Base-by-base conservation (phyloP, 2,888 invertebrate species). In the Dynastes tityus region DNA sequence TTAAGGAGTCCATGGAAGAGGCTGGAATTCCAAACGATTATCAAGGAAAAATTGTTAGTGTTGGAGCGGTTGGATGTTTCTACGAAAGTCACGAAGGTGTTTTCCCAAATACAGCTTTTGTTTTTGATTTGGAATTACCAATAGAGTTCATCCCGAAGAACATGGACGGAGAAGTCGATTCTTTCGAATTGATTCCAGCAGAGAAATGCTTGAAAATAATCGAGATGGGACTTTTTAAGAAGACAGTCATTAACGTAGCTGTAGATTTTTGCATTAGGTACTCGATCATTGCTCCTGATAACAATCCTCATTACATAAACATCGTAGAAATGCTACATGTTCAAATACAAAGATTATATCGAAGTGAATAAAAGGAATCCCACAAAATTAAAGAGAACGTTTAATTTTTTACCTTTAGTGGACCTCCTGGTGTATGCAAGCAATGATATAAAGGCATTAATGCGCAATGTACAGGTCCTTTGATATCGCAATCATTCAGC, bases 351-450 rank as follows among this genome's bases (percentile, higher is more conserved):
- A 11, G 3, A 40, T 63, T 74, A 29, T 58, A 75, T 64, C n/a
- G 37, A 40, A 63, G n/a, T 37, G 16, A 71, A 53, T 49, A 68
- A 32, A 37, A 45, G 2, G 45, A 45, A 45, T 45, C 45, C 2
- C 76, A 22, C 4, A 73, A 58, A n/a, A 40, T 40, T 27, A 2
- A 32, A 27, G 45, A 9, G 29, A 22, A 22, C n/a, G 45, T 71
- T 61, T 49, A 40, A 22, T 22, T 63, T 63, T 63, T 45, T 87
- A 96, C 96, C 91, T 99, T 98, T 4, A 99, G 89, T 0, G 99
- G 99, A 1, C 99, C 99, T 64, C 99, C 99, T n/a, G 99, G 99
- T 0, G 99, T 98, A 87, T 99, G 98, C 80, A 98, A 90, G 85
- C 98, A 98, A 87, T 99, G 98, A 88, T 98, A 98, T 0, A 96